Evolutionary conservation across 2,888 invertebrate genomes (phyloP), one percentile per base, ranked within the genome.

Genomic region (Diaphora mendica): DNA sequence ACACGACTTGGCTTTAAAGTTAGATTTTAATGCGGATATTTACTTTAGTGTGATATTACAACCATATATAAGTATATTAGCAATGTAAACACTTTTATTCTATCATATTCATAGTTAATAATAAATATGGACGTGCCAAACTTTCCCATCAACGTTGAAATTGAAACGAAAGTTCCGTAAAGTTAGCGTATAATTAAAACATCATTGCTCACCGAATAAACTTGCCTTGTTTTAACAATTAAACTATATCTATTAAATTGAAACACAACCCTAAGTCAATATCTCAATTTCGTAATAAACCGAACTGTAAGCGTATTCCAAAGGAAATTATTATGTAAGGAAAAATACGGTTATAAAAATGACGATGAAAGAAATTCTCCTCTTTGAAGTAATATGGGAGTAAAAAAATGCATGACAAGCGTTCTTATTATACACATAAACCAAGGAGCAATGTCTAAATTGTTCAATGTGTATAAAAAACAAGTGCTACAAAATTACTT

Each of bases 341-440:
- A 44, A 11, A 59, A 67, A 64, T 65, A 55, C 59, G 59, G 69
- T 69, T 51, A 65, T 68, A 76, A 13, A 42, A 75, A 64, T 73
- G 73, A 85, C 77, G 74, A 73, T 68, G 74, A 35, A 77, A 79
- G 71, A 79, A 71, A 77, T 65, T 67, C 75, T 81, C 64, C 70
- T 80, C 79, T 82, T 82, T 72, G 75, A 68, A 76, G 66, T 66
- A 75, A 59, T 64, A 68, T 69, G 71, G 74, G 77, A 69, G 70
- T 78, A 74, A 64, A 66, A 55, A 72, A 72, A 72, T 64, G 64
- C 39, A 67, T 35, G 23, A 17, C 62, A 26, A 72, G 69, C 64
- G 76, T 77, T 84, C 83, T 84, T 66, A n/a, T 51, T 33, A 33
- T 33, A 2, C 72, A 73, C n/a, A 26, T 35, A 55, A 67, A 64